Evolutionary conservation across 2,888 invertebrate species (phyloP), one percentile per base, ranked within the genome.

Genomic region (Dryocosmus kuriphilus): DNA sequence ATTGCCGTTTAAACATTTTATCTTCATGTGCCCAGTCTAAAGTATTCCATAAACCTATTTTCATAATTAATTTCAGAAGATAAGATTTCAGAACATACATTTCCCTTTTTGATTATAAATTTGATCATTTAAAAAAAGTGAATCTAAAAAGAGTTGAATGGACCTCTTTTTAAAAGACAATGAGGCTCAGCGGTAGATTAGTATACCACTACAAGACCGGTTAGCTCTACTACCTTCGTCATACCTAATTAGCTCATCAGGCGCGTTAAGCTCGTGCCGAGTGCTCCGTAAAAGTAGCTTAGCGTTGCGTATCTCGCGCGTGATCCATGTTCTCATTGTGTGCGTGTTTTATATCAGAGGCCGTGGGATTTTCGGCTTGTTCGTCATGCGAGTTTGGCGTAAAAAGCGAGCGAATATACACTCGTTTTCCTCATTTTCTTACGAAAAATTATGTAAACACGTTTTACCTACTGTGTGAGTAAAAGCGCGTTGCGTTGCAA

Each of bases 381-480:
- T 80, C 67, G 75, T 78, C 77, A 80, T 41, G 41, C 16, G 16
- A 41, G 41, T 41, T 41, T 41, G 16, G 41, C 6, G 76, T 41
- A 67, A 71, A 80, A 55, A 74, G 51, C 16, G 62, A 75, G 57
- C 80, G 78, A 79, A 79, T 79, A 77, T 76, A 81, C 79, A 78
- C 77, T 78, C 60, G 81, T 85, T 77, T 78, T 78, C 78, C 77
- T 79, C 79, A 79, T 79, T 79, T 80, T 81, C 80, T 80, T 80
- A 84, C 80, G 86, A 85, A 87, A 41, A 86, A 87, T 88, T 87
- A 87, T 86, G 86, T 86, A 88, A 88, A 86, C 83, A 76, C 76
- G 79, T 84, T 80, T 86, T 84, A 82, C 83, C 78, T 80, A 77
- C 75, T 77, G 60, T 77, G 77, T 78, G 80, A 79, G 30, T 74